Base-by-base conservation (phyloP, 2,888 invertebrate species). In the Hypercompe scribonia region DNA sequence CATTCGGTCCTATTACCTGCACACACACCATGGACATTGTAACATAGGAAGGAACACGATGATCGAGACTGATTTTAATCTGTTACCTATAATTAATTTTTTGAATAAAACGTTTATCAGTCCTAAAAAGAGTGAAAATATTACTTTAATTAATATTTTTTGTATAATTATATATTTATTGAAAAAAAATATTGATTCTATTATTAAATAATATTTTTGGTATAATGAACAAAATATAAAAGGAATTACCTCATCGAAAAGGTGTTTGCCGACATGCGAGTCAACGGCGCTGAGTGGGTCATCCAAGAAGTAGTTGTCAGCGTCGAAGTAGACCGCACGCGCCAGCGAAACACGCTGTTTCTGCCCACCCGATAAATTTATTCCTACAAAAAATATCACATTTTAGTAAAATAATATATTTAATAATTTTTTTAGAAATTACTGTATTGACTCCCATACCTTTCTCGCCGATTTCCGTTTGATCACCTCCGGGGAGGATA, bases 401-500 rank as follows among this genome's bases (percentile, higher is more conserved):
- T n/a, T 28, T n/a, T 1, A 13, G 13, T n/a, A 28, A 33, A 34
- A 36, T 13, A 11, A 5, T 2, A 13, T 15, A 24, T 34, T 10
- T 1, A 34, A 18, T 39, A 7, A 5, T 28, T n/a, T 21, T 1
- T 36, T n/a, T 13, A 33, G 13, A 34, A 13, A 2, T 24, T n/a
- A 65, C n/a, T 65, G n/a, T 28, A n/a, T 1, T 2, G 34, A 24
- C 68, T 58, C 5, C 15, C 58, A 61, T 96, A 91, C 98, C 98
- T 95, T 99, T 99, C 94, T 99, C 99, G 74, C 99, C 99, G 81
- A 99, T 99, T 96, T 99, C 99, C 0, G 99, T 99, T 89, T 97
- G 97, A 95, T 99, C 99, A 0, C 99, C 99, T 21, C 97, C 99
- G 0, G 98, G 98, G 58, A 99, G 94, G 94, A 99, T 98, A 70